Evolutionary conservation across 2,888 invertebrate species (phyloP).

Genomic region (Asteroscopus sphinx): DNA sequence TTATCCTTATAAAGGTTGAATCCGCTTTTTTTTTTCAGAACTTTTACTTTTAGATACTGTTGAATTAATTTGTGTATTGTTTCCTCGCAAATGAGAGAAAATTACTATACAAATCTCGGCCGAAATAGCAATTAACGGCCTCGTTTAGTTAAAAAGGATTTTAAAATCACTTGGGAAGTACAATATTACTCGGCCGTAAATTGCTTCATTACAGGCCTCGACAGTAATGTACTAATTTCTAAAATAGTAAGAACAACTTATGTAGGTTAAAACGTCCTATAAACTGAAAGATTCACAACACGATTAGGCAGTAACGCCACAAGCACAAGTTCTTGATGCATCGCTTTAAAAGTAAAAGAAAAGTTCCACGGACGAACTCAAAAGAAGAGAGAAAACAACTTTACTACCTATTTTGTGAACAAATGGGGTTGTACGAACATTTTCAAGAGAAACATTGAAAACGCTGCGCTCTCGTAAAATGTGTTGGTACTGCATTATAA

Average conservation of each 20-base stretch:
- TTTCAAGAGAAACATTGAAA: constrained; percentile 63
- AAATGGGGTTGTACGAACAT: constrained; percentile 72
- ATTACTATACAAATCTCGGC: no score
- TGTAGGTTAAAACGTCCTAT: constrained; percentile 30
- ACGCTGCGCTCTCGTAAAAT: constrained; percentile 49
- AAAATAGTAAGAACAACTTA: constrained; percentile 33
- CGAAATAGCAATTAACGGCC: no score
- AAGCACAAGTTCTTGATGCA: constrained; percentile 63
- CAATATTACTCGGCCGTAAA: no score
- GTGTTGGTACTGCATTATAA: constrained; percentile 53
- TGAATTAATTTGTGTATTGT: no score
- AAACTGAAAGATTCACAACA: constrained; percentile 49
- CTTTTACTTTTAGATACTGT: no score
- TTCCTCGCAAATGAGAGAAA: no score
- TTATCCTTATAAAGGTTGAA: no score
- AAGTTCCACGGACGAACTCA: constrained; percentile 68
- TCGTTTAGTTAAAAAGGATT: no score
- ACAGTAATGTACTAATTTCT: constrained; percentile 4
- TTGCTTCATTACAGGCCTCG: no score
- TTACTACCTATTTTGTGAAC: constrained; percentile 80
- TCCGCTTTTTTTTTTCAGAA: no score
- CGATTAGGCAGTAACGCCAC: constrained; percentile 49
- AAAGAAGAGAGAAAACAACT: constrained; percentile 76
- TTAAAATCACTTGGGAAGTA: no score
- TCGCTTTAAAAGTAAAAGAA: constrained; percentile 70